Conservation (phyloP, 92 coral and sea anemone genomes). For the Paragorgia papillata region DNA sequence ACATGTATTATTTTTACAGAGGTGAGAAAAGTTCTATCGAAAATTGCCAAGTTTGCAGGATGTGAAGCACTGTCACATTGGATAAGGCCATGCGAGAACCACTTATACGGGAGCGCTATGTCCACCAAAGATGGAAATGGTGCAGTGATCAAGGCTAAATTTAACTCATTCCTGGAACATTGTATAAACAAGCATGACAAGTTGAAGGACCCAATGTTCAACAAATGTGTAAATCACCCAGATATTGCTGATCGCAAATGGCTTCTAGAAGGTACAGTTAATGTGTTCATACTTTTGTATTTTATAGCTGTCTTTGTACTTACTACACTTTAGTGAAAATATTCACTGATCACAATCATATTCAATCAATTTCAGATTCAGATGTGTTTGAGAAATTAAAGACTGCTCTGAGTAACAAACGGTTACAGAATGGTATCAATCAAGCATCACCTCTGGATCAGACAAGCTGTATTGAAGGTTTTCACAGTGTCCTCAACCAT, state of each 20-base stretch:
- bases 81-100: conserved; percentile 60
- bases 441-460: conserved; percentile 26
- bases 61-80: conserved; percentile 52
- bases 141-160: conserved; percentile 56
- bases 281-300: too few relatives aligned
- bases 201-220: conserved; percentile 53
- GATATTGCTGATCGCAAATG: conserved; percentile 38
- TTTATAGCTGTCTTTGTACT: neutral
- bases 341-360: too few relatives aligned
- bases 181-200: conserved; percentile 43
- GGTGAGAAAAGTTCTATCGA: conserved; percentile 60
- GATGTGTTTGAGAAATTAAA: neutral
- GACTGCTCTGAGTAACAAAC: conserved; percentile 1
- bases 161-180: conserved; percentile 52
- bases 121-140: conserved; percentile 52
- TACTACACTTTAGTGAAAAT: too few relatives aligned
- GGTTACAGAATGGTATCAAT: neutral
- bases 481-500: conserved; percentile 17
- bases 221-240: conserved; percentile 42
- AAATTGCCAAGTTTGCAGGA: conserved; percentile 57
- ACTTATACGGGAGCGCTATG: conserved; percentile 62
- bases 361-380: too few relatives aligned
- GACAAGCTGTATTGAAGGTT: conserved; percentile 21
- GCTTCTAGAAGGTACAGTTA: conserved; percentile 17
- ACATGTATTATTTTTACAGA: conserved; percentile 28